Base-by-base conservation (phyloP, 2,888 invertebrate genomes). In the Drosophila conformis region DNA sequence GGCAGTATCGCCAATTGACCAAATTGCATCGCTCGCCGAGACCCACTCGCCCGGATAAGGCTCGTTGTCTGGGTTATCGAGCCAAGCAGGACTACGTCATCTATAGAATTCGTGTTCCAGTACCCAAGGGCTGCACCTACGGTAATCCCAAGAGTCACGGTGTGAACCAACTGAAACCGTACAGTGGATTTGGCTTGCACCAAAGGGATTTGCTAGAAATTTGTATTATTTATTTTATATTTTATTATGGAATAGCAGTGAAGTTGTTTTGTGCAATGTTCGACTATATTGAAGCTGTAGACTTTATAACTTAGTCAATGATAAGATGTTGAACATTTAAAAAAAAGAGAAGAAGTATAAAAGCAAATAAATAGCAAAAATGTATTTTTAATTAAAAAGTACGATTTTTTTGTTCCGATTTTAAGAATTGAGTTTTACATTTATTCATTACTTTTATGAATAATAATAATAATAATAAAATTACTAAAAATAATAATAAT, bases 131-230 rank as follows among this genome's bases (percentile, higher is more conserved):
- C 92, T 97, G 97, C 84, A 98, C 98, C 42, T 99, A 99, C 91
- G 99, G 99, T 91, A 99, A 99, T 94, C 99, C 99, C 73, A 99
- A 98, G 93, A 98, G 98, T 92, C 99, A 99, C 93, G 99, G 99
- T 93, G 98, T 99, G 31, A 99, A 99, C 94, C 97, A 99, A 93
- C 94, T 99, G 91, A 99, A 99, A 94, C 99, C 99, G 69, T 97
- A 96, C 53, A 96, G 99, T 88, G 98, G 97, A 93, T 94, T 98
- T 33, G 33, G 11, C 4, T 1, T 33, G 33, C 11, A 33, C 33
- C 4, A 4, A 33, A 33, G 33, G 10, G 33, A 33, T 33, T 33
- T 33, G 11, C 0, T 33, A 4, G 11, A 33, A 4, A 33, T 33
- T 4, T 33, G 0, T 4, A 33, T 10, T 33, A 33, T 33, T 33